phyloP scores from a whole-genome alignment of 1,140 invertebrate genomes.

The Megathymus violae region DNA sequence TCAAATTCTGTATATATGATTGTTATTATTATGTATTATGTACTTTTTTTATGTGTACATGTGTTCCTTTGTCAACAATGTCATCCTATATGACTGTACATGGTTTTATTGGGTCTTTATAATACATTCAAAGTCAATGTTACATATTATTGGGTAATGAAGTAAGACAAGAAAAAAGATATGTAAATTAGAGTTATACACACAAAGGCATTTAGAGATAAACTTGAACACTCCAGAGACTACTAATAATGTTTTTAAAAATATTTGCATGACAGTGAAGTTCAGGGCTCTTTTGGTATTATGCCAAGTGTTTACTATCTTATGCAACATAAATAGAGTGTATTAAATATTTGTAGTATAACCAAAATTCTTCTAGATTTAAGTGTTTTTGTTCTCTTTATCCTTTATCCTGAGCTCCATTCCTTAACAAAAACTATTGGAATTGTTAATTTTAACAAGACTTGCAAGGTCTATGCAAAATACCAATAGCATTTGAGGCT shows the following conservation, averaged over 20 bases:
- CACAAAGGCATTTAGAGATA: background rate
- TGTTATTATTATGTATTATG: background rate
- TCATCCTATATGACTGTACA: background rate
- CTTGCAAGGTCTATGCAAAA: too few relatives aligned
- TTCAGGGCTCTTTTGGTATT: conserved; percentile 44
- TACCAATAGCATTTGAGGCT: too few relatives aligned
- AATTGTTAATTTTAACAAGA: too few relatives aligned
- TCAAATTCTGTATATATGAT: background rate
- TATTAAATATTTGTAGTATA: conserved; percentile 22
- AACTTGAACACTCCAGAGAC: conserved; percentile 4
- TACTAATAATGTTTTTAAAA: conserved; percentile 24
- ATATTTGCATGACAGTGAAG: conserved; percentile 37
- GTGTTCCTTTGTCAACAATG: conserved; percentile 18
- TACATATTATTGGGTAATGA: background rate
- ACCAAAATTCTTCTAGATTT: conserved; percentile 15
- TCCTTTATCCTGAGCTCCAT: too few relatives aligned
- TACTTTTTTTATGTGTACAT: too few relatives aligned
- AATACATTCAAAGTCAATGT: background rate
- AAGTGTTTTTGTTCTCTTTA: too few relatives aligned
- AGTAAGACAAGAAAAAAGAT: background rate
- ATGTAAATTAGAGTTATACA: background rate
- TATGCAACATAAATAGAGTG: conserved; percentile 41
- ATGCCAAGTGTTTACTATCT: conserved; percentile 43
- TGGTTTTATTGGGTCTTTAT: conserved; percentile 3
- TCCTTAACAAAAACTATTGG: too few relatives aligned